Conservation (phyloP, 2,888 invertebrate species). For the Litoditis marina region DNA sequence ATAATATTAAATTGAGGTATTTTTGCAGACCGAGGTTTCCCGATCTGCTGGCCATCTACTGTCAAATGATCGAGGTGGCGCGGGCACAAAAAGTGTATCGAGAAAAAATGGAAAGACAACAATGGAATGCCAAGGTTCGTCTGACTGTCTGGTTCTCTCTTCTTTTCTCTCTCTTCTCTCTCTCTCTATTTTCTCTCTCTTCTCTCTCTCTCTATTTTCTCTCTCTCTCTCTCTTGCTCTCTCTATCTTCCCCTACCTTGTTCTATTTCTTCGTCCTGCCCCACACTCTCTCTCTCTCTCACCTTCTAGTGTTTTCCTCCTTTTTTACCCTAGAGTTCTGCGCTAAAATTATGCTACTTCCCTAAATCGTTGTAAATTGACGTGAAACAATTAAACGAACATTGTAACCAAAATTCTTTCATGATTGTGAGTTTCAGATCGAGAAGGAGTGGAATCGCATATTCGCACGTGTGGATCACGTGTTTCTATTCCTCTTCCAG, state of each 20-base stretch:
- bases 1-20: background rate
- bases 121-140: conserved; percentile 11
- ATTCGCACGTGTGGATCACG: conserved; percentile 53
- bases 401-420: no score
- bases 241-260: no score
- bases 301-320: no score
- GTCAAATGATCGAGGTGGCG: conserved; percentile 44
- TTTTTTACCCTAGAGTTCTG: background rate
- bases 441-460: conserved; percentile 57
- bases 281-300: no score
- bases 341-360: background rate
- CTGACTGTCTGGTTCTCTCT: conserved; percentile 1
- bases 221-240: no score
- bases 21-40: conserved; percentile 38
- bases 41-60: conserved; percentile 38
- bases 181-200: no score
- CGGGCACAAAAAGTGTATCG: conserved; percentile 46
- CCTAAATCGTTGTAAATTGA: no score
- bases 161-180: no score
- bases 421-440: conserved; percentile 35
- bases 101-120: conserved; percentile 40
- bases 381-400: no score
- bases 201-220: no score
- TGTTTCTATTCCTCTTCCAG: conserved; percentile 55
- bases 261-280: no score